Base-by-base conservation (phyloP, 2,113 vertebrate species). In the Petaurus breviceps region DNA sequence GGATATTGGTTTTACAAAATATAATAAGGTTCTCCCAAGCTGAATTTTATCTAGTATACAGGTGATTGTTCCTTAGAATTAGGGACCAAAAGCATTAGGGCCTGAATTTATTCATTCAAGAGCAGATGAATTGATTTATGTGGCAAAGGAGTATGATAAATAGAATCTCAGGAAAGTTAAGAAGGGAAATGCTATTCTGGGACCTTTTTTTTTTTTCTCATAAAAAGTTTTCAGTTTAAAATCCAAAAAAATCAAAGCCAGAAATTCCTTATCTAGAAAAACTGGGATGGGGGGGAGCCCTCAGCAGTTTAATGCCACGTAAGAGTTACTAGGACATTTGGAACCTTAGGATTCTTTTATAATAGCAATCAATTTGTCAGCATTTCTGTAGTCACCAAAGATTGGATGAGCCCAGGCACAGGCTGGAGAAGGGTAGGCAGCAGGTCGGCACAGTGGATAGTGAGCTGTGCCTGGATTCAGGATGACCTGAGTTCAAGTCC, bases 191-290 rank as follows among this genome's bases (percentile, higher is more conserved):
- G 46, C 91, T 92, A 37, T 25, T 93, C 93, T 95, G 25, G 90
- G 23, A 94, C 51, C 51, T 77, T 3, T 43, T 6, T 43, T 84
- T 5, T 84, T 84, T n/a, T 84, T 49, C 6, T 68, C 68, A n/a
- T 52, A 8, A 93, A 92, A 91, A 89, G 8, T 89, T 96, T 98
- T 95, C 51, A 46, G 51, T 77, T 96, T 89, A 92, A 96, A 94
- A n/a, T 93, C 43, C 51, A 2, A 91, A 50, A 84, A 90, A 19
- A 77, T 47, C 93, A 43, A 77, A 68, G 90, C 3, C 90, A 26
- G 12, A 84, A 50, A 57, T 89, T 96, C 84, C 43, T 91, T 90
- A 93, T 43, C 19, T 84, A 97, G 53, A 92, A 93, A 94, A 92
- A 16, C 31, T 4, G 12, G 31, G 14, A 16, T 11, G 51, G 37